Evolutionary conservation across 64 coral and sea anemone species (phyloP), one percentile per base, ranked within the genome.

Genomic region (Pachyseris speciosa): DNA sequence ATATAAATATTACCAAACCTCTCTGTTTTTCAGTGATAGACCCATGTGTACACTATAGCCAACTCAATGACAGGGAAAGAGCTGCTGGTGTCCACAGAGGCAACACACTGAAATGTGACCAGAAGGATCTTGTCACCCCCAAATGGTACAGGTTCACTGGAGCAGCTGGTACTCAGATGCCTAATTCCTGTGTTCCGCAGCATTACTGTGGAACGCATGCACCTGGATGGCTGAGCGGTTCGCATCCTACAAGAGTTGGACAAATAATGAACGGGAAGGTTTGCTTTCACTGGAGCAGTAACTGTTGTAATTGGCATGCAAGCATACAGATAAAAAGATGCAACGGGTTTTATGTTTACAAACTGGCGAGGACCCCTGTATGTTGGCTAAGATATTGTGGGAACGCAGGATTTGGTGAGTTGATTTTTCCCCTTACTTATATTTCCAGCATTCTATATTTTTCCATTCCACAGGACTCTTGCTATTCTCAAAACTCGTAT

Each of bases 71-170:
- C 41, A 37, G 20, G 12, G 22, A 67, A 9, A 73, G 87, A 2
- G 72, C 87, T 13, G 70, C 72, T 51, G 87, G 87, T 0, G 55
- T 65, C 13, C 73, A 57, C 25, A 64, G 87, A n/a, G 87, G 72
- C 1, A 79, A 78, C 41, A 19, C 9, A 0, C 28, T 89, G 2
- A 89, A 68, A 49, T 89, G 87, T 39, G 87, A 89, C 60, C 72
- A 89, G 17, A 72, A 75, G 11, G 72, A 89, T 7, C 36, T 89
- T 5, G 29, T 31, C 7, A 26, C 20, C 16, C 53, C 55, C 17
- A 64, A 75, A n/a, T 91, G 89, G 89, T 91, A 91, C 78, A 55
- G 78, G 72, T 91, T 91, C n/a, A 40, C 57, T 40, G 89, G 89
- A 8, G 67, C 40, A 55, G 78, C 76, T 28, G 88, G 88, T 37